These are phyloP conservation scores for Oryzias woworae DNA, from an alignment of 2,113 vertebrate genomes.

Conservation along the genomic window DNA sequence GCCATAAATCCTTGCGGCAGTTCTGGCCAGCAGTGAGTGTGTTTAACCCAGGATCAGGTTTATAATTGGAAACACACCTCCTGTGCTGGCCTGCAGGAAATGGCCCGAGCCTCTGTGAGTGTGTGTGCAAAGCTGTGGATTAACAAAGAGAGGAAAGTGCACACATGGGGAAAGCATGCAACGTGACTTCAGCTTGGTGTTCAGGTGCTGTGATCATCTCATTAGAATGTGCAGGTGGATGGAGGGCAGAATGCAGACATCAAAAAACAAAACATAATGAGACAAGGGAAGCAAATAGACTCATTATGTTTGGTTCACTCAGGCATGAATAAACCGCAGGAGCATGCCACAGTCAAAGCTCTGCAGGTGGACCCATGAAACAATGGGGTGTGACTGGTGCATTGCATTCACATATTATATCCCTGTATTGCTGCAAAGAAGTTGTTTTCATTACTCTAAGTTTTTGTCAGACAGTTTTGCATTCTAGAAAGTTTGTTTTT, in stretches of 20 bases:
- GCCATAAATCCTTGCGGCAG: constrained; percentile 58
- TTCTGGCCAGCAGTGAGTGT: constrained; percentile 47
- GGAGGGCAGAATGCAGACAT: constrained; percentile 40
- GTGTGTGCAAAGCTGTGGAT: constrained; percentile 26
- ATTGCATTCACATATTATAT: background rate
- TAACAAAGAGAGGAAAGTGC: constrained; percentile 79
- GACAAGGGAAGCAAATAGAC: constrained; percentile 28
- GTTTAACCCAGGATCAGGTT: constrained; percentile 50
- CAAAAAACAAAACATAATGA: constrained; percentile 30
- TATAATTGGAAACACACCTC: constrained; percentile 79
- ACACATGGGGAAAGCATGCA: constrained; percentile 64
- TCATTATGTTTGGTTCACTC: constrained; percentile 26
- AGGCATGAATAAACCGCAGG: constrained; percentile 20
- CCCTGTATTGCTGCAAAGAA: background rate
- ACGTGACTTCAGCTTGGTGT: constrained; percentile 57
- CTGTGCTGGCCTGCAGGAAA: constrained; percentile 65
- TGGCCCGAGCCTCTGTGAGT: constrained; percentile 37
- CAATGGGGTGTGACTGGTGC: constrained; percentile 2
- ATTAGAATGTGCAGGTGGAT: constrained; percentile 74
- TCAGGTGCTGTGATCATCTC: constrained; percentile 50
- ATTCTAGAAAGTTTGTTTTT: constrained; percentile 11
- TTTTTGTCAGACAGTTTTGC: background rate
- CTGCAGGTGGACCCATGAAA: constrained; percentile 26
- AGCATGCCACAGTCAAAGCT: constrained; percentile 3
- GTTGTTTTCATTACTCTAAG: constrained; percentile 2